phyloP scores from a whole-genome alignment of 2,797 vertebrate genomes.

The Brachymystax lenok region DNA sequence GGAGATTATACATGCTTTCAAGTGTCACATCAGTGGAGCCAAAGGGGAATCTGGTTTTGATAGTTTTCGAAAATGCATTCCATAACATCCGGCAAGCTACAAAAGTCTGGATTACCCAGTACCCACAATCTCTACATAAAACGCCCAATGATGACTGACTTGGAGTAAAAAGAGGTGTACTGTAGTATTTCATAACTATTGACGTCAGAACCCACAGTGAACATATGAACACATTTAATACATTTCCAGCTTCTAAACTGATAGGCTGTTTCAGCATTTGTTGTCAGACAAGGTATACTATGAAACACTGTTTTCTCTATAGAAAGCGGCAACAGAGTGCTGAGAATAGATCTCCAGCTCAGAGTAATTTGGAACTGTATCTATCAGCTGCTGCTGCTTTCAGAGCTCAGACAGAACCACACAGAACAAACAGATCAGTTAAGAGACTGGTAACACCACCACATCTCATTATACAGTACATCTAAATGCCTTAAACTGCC shows the following conservation, averaged over 20 bases:
- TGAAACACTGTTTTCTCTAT: conserved; percentile 51
- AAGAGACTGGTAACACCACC: conserved; percentile 58
- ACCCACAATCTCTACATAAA: conserved; percentile 20
- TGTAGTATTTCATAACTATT: neutral
- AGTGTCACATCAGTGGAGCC: conserved; percentile 14
- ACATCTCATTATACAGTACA: conserved; percentile 54
- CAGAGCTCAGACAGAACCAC: conserved; percentile 60
- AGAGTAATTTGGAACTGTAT: conserved; percentile 61
- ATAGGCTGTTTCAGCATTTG: conserved; percentile 61
- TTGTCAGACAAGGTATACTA: conserved; percentile 68
- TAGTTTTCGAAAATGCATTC: conserved; percentile 22
- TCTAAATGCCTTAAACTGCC: conserved; percentile 37
- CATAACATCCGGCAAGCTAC: conserved; percentile 19
- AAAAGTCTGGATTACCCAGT: conserved; percentile 10
- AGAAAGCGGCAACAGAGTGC: conserved; percentile 54
- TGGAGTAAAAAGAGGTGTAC: conserved; percentile 20
- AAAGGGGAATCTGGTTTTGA: conserved; percentile 30
- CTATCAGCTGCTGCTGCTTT: conserved; percentile 32
- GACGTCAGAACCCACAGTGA: conserved; percentile 22
- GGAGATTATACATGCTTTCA: conserved; percentile 2
- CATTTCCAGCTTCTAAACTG: conserved; percentile 57
- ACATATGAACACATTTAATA: conserved; percentile 41
- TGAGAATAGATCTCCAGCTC: conserved; percentile 50
- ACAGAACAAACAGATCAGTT: conserved; percentile 69
- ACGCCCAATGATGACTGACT: conserved; percentile 22